Conservation (phyloP, 2,888 invertebrate genomes). For the Blomia tropicalis region DNA sequence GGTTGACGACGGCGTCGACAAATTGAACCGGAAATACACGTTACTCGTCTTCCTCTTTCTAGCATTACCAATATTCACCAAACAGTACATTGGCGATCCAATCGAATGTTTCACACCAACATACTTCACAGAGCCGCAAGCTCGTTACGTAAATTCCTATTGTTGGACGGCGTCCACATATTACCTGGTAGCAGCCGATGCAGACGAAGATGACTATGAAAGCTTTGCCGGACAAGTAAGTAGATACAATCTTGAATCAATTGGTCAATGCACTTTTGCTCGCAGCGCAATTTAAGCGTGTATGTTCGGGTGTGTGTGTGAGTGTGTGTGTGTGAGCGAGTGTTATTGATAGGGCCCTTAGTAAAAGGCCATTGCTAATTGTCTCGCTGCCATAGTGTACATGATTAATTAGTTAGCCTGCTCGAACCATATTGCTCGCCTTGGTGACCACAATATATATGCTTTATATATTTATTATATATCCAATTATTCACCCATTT, state of each 20-base stretch:
- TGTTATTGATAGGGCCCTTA: not conserved
- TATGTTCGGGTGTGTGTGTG: not conserved
- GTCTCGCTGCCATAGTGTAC: not conserved
- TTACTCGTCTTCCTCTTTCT: conserved; percentile 36
- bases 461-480: not conserved
- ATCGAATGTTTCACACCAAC: conserved; percentile 39
- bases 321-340: not conserved
- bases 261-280: no score
- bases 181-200: conserved; percentile 32
- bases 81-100: conserved; percentile 40
- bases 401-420: not conserved
- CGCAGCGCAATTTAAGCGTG: not conserved
- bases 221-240: conserved; percentile 24
- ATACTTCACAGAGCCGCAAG: conserved; percentile 34
- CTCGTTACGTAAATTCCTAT: conserved; percentile 34
- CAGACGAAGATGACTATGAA: conserved; percentile 29
- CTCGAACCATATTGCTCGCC: not conserved
- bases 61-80: conserved; percentile 37
- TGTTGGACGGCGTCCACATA: conserved; percentile 37
- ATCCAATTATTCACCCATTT: not conserved
- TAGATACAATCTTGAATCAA: no score
- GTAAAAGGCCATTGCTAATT: not conserved
- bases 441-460: not conserved
- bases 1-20: conserved; percentile 38
- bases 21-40: conserved; percentile 38